These are phyloP conservation scores for Ectemnius lituratus DNA, from an alignment of 2,888 invertebrate species.

Conservation along the genomic window DNA sequence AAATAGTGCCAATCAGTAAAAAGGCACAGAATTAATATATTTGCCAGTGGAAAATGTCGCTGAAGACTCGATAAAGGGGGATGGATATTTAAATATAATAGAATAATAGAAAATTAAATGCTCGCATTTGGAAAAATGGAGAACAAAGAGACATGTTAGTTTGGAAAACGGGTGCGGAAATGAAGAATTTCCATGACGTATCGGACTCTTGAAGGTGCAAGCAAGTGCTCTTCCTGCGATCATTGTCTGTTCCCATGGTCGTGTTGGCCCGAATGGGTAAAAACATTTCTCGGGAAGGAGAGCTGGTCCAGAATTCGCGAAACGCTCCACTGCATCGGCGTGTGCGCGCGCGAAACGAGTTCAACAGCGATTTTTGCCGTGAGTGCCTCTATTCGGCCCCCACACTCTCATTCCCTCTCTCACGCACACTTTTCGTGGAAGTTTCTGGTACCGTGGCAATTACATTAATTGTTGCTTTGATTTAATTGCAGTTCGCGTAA, in stretches of 20 bases:
- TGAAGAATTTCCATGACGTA: no score
- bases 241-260: background rate
- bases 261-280: background rate
- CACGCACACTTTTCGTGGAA: slow-evolving; percentile 3
- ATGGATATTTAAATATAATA: no score
- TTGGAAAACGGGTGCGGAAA: no score
- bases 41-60: no score
- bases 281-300: slow-evolving; percentile 3
- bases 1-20: no score
- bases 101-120: no score
- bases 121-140: no score
- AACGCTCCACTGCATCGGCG: background rate
- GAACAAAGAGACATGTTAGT: no score
- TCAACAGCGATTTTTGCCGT: slow-evolving; percentile 3
- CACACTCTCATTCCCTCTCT: background rate
- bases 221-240: background rate
- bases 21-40: no score
- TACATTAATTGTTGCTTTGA: slow-evolving; percentile 6
- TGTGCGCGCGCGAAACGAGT: slow-evolving; percentile 2
- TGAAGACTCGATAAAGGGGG: no score
- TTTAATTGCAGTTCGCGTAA: slow-evolving; percentile 1
- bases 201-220: no score
- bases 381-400: background rate
- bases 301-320: slow-evolving; percentile 5
- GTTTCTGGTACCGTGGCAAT: slow-evolving; percentile 8